These are phyloP conservation scores for Isichthys henryi DNA, from an alignment of 2,113 vertebrate genomes.

Conservation along the genomic window DNA sequence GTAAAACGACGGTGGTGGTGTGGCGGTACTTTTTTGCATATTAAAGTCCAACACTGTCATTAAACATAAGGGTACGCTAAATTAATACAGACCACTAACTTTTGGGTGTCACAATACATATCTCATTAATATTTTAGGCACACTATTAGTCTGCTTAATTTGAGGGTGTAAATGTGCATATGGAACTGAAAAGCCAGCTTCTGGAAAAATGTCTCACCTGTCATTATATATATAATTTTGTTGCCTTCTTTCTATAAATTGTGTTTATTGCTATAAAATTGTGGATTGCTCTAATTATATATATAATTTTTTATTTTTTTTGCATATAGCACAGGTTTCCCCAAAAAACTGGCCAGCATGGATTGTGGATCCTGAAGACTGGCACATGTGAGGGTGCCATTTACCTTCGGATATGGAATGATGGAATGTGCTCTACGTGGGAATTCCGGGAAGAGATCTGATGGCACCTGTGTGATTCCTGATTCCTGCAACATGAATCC, in stretches of 20 bases:
- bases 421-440: background rate
- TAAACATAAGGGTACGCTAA: too few relatives aligned
- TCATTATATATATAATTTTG: too few relatives aligned
- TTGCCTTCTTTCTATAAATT: background rate
- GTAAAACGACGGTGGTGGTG: too few relatives aligned
- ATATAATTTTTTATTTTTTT: background rate
- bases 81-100: too few relatives aligned
- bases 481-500: slow-evolving; percentile 28
- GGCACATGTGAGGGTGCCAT: background rate
- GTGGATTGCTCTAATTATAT: background rate
- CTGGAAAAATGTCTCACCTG: too few relatives aligned
- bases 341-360: background rate
- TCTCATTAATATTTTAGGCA: too few relatives aligned
- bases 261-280: background rate
- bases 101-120: too few relatives aligned
- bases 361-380: background rate
- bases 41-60: too few relatives aligned
- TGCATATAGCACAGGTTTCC: background rate
- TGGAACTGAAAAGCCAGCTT: too few relatives aligned
- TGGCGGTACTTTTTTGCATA: too few relatives aligned
- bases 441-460: background rate
- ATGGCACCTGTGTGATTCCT: background rate
- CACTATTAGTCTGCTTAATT: too few relatives aligned
- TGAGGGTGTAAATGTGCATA: too few relatives aligned
- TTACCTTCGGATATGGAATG: background rate